These are phyloP conservation scores for Cladorhizidae sp. DNA, from an alignment of 37 sponge, comb jelly and placozoan species.

Conservation along the genomic window DNA sequence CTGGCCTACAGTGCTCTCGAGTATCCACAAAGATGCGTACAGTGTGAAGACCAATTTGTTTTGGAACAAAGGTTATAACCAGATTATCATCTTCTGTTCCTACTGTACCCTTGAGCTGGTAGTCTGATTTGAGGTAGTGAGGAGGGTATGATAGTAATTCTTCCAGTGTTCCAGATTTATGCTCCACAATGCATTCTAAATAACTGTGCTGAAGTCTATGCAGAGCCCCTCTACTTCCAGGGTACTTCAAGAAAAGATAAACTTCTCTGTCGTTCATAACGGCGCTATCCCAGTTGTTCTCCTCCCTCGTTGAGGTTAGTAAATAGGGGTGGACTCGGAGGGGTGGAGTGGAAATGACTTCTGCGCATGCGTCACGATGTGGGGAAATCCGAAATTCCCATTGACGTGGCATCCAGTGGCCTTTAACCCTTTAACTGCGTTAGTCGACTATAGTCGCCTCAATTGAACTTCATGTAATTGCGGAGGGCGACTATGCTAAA, in stretches of 20 bases:
- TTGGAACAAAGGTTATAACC: conserved; percentile 45
- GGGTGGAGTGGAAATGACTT: too few species aligned
- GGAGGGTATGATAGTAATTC: conserved; percentile 22
- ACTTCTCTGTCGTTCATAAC: conserved; percentile 47
- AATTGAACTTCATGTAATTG: too few species aligned
- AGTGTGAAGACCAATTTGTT: conserved; percentile 45
- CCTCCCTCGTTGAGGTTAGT: too few species aligned
- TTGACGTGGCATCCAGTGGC: too few species aligned
- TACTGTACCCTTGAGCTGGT: conserved; percentile 51
- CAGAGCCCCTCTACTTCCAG: conserved; percentile 15
- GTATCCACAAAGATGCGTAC: conserved; percentile 64
- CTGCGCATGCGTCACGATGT: too few species aligned
- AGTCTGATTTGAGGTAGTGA: conserved; percentile 18
- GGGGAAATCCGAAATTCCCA: too few species aligned
- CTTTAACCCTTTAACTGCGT: too few species aligned
- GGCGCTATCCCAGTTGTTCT: neutral
- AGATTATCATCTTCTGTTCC: conserved; percentile 44
- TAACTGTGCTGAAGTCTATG: conserved; percentile 48
- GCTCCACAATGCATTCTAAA: conserved; percentile 57
- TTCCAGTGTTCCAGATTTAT: conserved; percentile 37
- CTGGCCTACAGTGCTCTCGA: conserved; percentile 45
- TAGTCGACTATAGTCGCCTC: too few species aligned
- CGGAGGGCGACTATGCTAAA: too few species aligned
- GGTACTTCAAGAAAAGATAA: conserved; percentile 47
- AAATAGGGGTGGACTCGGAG: too few species aligned